A percentile compares a stretch with the other conserved stretches of the same genome.
phyloP scores from a whole-genome alignment of 2,113 vertebrate genomes.

The Platichthys stellatus region DNA sequence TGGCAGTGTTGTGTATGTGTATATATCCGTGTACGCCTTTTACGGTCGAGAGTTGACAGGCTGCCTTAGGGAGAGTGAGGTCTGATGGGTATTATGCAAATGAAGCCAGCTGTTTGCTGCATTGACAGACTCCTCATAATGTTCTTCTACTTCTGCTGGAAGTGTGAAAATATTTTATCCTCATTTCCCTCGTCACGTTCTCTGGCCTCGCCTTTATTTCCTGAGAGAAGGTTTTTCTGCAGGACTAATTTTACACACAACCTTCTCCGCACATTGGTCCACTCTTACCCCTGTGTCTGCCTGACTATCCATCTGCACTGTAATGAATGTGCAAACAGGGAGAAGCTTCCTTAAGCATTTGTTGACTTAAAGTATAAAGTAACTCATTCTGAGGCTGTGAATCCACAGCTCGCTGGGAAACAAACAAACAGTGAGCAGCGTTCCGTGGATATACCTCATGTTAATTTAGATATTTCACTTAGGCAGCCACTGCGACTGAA shows the following conservation, averaged over 20 bases:
- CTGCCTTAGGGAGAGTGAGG: constrained; percentile 65
- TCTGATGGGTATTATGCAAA: constrained; percentile 79
- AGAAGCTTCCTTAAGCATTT: constrained; percentile 50
- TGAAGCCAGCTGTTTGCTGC: constrained; percentile 77
- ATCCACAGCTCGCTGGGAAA: constrained; percentile 20
- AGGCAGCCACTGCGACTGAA: constrained; percentile 5
- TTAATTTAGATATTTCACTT: constrained; percentile 24
- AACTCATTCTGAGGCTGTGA: constrained; percentile 34
- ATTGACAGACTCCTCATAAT: constrained; percentile 63
- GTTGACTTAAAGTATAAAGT: constrained; percentile 44
- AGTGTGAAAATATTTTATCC: constrained; percentile 58
- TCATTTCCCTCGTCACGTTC: constrained; percentile 16
- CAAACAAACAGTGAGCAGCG: constrained; percentile 19
- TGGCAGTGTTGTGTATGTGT: constrained; percentile 18
- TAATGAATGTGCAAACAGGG: constrained; percentile 54
- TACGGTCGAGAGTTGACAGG: constrained; percentile 64
- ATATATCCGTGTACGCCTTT: constrained; percentile 39
- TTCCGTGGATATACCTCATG: constrained; percentile 22
- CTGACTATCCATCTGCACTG: constrained; percentile 46
- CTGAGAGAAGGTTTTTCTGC: constrained; percentile 48
- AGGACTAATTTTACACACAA: constrained; percentile 37
- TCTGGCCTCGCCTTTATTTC: constrained; percentile 54
- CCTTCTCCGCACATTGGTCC: constrained; percentile 17
- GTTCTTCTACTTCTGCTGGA: constrained; percentile 54
- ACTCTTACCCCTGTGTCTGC: background rate